Base-by-base conservation (phyloP, 2,888 invertebrate species). In the Galerucella calmariensis region DNA sequence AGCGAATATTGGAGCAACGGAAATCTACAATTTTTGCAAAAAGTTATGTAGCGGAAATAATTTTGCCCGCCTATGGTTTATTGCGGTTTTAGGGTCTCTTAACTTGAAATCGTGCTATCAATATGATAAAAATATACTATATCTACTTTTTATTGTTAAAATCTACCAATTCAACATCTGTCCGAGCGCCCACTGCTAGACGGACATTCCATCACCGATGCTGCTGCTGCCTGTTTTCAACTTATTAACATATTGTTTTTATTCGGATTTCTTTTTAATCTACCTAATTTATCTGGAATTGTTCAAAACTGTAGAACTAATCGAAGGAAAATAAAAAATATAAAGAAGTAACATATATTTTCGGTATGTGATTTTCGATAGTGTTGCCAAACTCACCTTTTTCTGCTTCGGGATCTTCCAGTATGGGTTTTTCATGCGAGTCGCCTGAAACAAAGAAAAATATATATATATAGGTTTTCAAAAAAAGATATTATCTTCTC, bases 171-270 rank as follows among this genome's bases (percentile, higher is more conserved):
- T 10, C 41, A 41, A 63, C 63, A 41, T 63, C 63, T 14, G 41
- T 63, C 63, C 41, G 65, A 44, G 46, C 9, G 8, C 35, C 35
- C 35, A 41, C 9, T 41, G 35, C 1, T 41, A 66, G 82, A 83
- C 83, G 83, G 83, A 81, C 83, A 83, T 83, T 83, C 81, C 78
- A 78, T 81, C 76, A 81, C 82, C 76, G 82, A 83, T 56, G 16
- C 5, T 53, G 70, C 20, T 41, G 71, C 71, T 58, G 71, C 71
- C 46, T 71, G 65, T 71, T 84, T 76, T 78, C 83, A 83, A 83
- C 84, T 84, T 84, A 84, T 84, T 84, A 84, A 82, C 83, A 81
- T 83, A 83, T 83, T 83, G 80, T 83, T 83, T 83, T 83, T 79
- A 80, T 82, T 83, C 80, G 79, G 68, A 69, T 75, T 81, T 81